Percentiles rank a stretch among this genome's conserved stretches.
Evolutionary conservation across 2,113 vertebrate genomes (phyloP).

Genomic region (Paradisaea rubra): DNA sequence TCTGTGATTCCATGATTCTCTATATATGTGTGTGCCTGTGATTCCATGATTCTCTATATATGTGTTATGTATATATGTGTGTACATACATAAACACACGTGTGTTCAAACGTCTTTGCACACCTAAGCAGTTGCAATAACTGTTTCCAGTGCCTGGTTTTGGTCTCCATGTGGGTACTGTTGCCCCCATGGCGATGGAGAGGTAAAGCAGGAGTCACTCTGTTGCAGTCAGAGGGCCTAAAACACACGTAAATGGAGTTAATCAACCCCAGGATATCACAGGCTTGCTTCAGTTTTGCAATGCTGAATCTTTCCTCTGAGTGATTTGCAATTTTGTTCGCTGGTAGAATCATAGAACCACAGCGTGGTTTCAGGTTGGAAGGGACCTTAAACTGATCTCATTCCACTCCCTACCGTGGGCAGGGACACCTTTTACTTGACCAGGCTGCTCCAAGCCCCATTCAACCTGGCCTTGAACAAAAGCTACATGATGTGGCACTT

Average conservation of each 20-base stretch:
- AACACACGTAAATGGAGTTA: fast-evolving
- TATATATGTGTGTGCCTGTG: fast-evolving
- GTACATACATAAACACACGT: fast-evolving
- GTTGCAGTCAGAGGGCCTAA: not conserved
- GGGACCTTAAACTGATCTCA: not conserved
- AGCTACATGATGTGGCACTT: fast-evolving
- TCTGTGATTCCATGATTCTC: not conserved
- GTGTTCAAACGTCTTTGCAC: fast-evolving
- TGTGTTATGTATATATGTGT: fast-evolving
- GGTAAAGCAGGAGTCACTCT: not conserved
- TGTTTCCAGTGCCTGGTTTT: not conserved
- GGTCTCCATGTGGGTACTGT: not conserved
- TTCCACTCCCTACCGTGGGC: not conserved
- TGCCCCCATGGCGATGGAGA: not conserved
- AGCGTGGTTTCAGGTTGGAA: not conserved
- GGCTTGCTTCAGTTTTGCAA: not conserved
- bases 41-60: not conserved
- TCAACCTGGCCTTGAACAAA: not conserved
- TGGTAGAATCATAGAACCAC: not conserved
- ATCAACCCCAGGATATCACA: fast-evolving
- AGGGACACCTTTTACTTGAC: not conserved
- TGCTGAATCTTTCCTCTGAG: not conserved
- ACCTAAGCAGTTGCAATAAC: not conserved
- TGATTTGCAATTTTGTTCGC: fast-evolving
- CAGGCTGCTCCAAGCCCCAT: not conserved